phyloP scores from a whole-genome alignment of 2,797 vertebrate genomes.

The Gymnoscopelus braueri region DNA sequence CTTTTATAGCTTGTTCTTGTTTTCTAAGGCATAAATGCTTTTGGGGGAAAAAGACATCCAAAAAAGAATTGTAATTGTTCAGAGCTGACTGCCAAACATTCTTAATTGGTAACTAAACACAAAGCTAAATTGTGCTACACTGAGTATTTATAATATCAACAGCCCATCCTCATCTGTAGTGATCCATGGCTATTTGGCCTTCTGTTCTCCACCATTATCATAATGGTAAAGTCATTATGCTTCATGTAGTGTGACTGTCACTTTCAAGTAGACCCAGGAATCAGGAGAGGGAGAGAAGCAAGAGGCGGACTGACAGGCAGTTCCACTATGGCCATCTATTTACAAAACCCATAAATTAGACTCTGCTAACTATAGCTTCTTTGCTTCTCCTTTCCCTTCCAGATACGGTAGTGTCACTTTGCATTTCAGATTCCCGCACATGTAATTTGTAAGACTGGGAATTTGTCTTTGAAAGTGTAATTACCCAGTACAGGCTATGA shows the following conservation, averaged over 20 bases:
- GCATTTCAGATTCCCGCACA: conserved; percentile 29
- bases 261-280: background rate
- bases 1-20: conserved; percentile 1
- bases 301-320: background rate
- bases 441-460: conserved; percentile 9
- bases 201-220: no score
- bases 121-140: background rate
- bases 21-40: conserved; percentile 3
- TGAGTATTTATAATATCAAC: background rate
- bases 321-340: conserved; percentile 4
- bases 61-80: background rate
- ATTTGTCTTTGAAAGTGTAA: conserved; percentile 33
- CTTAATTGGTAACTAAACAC: background rate
- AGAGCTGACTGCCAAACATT: background rate
- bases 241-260: conserved; percentile 1
- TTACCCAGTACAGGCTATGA: conserved; percentile 24
- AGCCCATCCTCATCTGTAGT: background rate
- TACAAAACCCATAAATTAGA: conserved; percentile 34
- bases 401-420: conserved; percentile 18
- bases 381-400: conserved; percentile 13
- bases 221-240: no score
- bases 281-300: background rate
- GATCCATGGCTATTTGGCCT: background rate
- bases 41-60: background rate
- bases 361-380: conserved; percentile 27